Percentiles rank a stretch among this genome's conserved stretches.
Evolutionary conservation across 2,113 vertebrate genomes (phyloP).

Genomic region (Isurus oxyrinchus): DNA sequence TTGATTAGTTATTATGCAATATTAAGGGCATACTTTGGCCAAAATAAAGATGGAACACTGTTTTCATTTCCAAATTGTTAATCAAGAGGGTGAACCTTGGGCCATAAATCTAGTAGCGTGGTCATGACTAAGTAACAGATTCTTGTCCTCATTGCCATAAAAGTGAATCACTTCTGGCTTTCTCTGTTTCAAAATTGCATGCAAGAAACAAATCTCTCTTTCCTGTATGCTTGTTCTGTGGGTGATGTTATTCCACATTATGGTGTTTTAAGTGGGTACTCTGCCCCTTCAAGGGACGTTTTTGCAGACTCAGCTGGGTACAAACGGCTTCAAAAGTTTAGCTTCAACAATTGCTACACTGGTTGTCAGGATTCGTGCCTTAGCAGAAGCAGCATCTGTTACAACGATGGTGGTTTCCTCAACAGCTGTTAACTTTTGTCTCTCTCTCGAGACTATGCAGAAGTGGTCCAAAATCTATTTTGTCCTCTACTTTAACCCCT

Average conservation of each 20-base stretch:
- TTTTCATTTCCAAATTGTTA: conserved; percentile 2
- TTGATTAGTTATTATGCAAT: neutral
- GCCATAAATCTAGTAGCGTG: neutral
- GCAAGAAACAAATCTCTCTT: neutral
- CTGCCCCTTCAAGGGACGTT: neutral
- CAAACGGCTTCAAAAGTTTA: neutral
- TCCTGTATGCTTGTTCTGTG: neutral
- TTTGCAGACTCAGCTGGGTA: neutral
- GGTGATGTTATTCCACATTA: neutral
- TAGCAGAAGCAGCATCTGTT: neutral
- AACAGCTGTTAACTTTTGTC: conserved; percentile 7
- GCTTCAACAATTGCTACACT: neutral
- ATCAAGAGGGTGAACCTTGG: neutral
- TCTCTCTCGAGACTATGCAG: neutral
- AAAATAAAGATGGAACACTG: neutral
- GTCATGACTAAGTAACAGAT: neutral
- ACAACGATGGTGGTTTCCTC: neutral
- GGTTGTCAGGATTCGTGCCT: neutral
- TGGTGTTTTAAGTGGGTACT: neutral
- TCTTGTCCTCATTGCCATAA: neutral
- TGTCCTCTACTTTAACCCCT: neutral
- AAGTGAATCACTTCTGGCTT: neutral
- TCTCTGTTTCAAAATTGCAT: neutral
- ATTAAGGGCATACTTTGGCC: neutral
- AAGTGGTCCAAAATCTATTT: neutral